Percentiles rank a stretch among this genome's conserved stretches.
phyloP scores from a whole-genome alignment of 2,113 vertebrate species.

The Ondatra zibethicus region DNA sequence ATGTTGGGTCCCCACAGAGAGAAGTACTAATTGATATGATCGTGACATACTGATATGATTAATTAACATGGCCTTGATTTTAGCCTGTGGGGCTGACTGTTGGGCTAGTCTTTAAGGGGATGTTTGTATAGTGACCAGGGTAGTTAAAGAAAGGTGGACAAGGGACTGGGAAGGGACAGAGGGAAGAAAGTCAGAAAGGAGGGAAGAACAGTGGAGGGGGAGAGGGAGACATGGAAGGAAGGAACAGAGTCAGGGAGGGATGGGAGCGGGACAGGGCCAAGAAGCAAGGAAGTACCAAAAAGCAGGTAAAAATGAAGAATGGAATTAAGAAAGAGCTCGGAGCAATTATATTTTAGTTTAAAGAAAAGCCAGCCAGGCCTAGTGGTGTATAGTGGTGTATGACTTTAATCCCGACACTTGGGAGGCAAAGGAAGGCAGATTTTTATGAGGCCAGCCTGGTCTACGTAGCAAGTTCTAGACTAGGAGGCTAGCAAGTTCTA shows the following conservation, averaged over 20 bases:
- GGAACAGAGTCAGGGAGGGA: background rate
- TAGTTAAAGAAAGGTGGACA: background rate
- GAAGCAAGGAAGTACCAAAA: background rate
- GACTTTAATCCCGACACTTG: background rate
- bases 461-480: background rate
- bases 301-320: background rate
- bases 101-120: background rate
- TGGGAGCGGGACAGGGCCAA: background rate
- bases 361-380: background rate
- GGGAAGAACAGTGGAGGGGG: accelerated
- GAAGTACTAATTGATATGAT: background rate
- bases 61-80: accelerated
- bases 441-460: background rate
- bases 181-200: background rate
- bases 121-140: background rate
- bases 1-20: background rate
- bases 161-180: background rate
- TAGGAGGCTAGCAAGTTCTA: too few relatives aligned
- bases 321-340: background rate
- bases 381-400: background rate
- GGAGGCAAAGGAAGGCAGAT: background rate
- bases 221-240: too few relatives aligned
- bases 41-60: background rate
- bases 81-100: background rate
- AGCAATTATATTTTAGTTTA: background rate